These are phyloP conservation scores for Ceratitis capitata DNA, from an alignment of 1,140 invertebrate genomes.

Conservation along the genomic window DNA sequence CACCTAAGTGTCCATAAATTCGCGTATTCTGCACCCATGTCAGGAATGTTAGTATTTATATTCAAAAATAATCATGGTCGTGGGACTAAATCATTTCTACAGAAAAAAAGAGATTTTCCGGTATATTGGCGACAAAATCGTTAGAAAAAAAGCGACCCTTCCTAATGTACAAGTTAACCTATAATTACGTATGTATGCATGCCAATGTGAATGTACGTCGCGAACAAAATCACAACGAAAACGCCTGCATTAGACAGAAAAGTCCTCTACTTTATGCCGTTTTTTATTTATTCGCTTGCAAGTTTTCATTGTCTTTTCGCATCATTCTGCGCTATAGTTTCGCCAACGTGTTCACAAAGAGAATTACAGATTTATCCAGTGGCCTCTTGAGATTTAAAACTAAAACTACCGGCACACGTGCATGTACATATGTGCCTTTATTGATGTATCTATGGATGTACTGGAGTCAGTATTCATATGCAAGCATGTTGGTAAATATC, in stretches of 20 bases:
- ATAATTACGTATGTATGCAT: not conserved
- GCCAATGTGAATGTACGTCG: not conserved
- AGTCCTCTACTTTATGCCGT: not conserved
- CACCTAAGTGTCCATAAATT: too few species aligned
- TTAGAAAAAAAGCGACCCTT: too few species aligned
- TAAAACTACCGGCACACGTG: not conserved
- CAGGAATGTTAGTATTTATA: too few species aligned
- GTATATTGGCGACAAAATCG: too few species aligned
- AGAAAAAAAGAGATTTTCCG: too few species aligned
- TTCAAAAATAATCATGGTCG: too few species aligned
- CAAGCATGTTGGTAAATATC: too few species aligned
- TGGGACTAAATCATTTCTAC: too few species aligned
- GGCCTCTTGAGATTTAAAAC: not conserved
- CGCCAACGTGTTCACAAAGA: not conserved
- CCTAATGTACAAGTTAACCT: too few species aligned
- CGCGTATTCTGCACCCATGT: too few species aligned
- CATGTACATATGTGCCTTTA: not conserved
- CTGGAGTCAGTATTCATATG: too few species aligned
- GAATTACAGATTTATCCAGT: not conserved
- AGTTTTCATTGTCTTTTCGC: not conserved
- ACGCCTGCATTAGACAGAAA: not conserved
- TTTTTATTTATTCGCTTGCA: not conserved
- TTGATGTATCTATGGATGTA: not conserved
- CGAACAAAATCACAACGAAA: not conserved
- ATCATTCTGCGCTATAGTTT: not conserved